Percentiles rank a stretch among this genome's conserved stretches.
Evolutionary conservation across 2,888 invertebrate genomes (phyloP).

Genomic region (Aleiodes testaceus): DNA sequence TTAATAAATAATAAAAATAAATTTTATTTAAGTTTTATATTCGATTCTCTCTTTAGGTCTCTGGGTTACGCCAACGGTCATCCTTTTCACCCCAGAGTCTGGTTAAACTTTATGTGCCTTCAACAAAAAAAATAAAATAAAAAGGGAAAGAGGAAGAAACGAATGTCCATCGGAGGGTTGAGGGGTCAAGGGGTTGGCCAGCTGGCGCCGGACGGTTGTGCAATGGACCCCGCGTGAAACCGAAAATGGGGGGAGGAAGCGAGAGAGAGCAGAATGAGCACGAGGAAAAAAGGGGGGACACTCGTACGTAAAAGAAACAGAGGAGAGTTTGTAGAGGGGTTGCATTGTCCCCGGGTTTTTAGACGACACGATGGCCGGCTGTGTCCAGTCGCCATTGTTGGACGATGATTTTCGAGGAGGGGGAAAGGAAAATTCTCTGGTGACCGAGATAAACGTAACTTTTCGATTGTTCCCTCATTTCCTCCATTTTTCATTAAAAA

Average conservation of each 20-base stretch:
- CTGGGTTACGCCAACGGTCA: conserved; percentile 31
- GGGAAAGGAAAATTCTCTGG: conserved; percentile 12
- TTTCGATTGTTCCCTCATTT: neutral
- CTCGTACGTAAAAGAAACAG: neutral
- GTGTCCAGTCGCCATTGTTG: conserved; percentile 37
- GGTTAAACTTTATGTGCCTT: conserved; percentile 23
- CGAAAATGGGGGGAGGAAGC: conserved; percentile 17
- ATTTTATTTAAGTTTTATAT: too few relatives aligned
- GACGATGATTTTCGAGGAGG: conserved; percentile 15
- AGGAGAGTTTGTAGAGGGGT: conserved; percentile 43
- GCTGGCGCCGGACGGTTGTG: conserved; percentile 70
- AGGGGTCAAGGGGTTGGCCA: conserved; percentile 72
- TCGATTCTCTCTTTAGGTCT: conserved; percentile 15
- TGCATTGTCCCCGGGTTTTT: conserved; percentile 40
- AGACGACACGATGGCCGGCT: conserved; percentile 34
- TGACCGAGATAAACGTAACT: conserved; percentile 30
- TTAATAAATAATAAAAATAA: too few relatives aligned
- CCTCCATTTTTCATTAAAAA: too few relatives aligned
- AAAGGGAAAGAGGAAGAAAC: conserved; percentile 5
- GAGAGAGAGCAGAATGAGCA: neutral
- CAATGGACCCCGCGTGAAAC: conserved; percentile 47
- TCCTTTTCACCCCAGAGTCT: conserved; percentile 35
- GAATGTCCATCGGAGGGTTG: conserved; percentile 42
- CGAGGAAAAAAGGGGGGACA: conserved; percentile 1
- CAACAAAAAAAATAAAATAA: conserved; percentile 1